Evolutionary conservation across 2,797 vertebrate species (phyloP).

Genomic region (Centroberyx gerrardi): DNA sequence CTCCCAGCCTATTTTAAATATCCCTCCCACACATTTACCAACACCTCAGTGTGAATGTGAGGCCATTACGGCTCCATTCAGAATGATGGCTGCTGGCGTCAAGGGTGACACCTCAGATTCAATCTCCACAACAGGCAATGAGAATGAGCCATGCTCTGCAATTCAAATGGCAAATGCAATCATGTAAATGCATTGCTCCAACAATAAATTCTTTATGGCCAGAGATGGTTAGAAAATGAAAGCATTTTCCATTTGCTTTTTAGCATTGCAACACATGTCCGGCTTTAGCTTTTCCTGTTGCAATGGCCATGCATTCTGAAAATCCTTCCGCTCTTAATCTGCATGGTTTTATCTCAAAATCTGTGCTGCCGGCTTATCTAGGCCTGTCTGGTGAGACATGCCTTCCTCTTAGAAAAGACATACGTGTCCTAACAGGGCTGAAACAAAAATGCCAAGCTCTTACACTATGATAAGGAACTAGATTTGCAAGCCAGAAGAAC

Average conservation of each 20-base stretch:
- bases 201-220: slow-evolving; percentile 14
- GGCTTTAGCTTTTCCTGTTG: slow-evolving; percentile 46
- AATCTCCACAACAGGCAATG: slow-evolving; percentile 62
- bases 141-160: slow-evolving; percentile 50
- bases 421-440: slow-evolving; percentile 56
- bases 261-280: slow-evolving; percentile 20
- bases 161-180: slow-evolving; percentile 57
- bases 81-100: slow-evolving; percentile 76
- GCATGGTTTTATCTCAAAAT: slow-evolving; percentile 71
- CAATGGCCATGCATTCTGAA: slow-evolving; percentile 50
- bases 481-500: slow-evolving; percentile 55
- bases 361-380: slow-evolving; percentile 68
- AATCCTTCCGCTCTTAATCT: slow-evolving; percentile 75
- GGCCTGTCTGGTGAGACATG: slow-evolving; percentile 16
- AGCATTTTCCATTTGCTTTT: slow-evolving; percentile 17
- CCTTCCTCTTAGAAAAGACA: slow-evolving; percentile 59
- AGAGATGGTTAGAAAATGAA: slow-evolving; percentile 9
- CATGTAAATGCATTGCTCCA: slow-evolving; percentile 39
- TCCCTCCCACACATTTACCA: slow-evolving; percentile 78
- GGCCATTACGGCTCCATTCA: slow-evolving; percentile 82
- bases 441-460: slow-evolving; percentile 42
- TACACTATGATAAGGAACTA: slow-evolving; percentile 48
- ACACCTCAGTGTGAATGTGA: slow-evolving; percentile 78
- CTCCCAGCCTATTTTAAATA: slow-evolving; percentile 74
- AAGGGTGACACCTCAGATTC: slow-evolving; percentile 74